Conservation (phyloP, 2,113 vertebrate species). For the Petrocephalus microphthalmus region DNA sequence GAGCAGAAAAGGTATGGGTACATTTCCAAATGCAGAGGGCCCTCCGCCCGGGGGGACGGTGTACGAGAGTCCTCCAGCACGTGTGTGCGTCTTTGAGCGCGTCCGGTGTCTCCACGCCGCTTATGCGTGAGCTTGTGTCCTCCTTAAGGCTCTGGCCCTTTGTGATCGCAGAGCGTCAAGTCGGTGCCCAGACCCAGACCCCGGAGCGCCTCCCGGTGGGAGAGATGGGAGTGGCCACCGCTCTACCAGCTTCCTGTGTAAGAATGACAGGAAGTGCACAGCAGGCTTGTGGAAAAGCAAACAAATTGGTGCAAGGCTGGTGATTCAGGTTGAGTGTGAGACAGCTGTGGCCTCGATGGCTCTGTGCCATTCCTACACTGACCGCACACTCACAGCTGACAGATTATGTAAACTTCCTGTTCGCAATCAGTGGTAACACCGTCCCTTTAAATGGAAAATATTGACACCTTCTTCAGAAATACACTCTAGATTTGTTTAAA, state of each 20-base stretch:
- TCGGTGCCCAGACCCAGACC: slow-evolving; percentile 1
- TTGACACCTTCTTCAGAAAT: not conserved
- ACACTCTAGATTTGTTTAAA: not conserved
- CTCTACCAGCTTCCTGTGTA: slow-evolving; percentile 65
- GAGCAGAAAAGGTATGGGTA: slow-evolving; percentile 12
- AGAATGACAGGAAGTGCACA: slow-evolving; percentile 80
- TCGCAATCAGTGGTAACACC: not conserved
- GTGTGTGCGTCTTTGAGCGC: not conserved
- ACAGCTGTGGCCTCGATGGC: not conserved
- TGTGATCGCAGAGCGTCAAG: not conserved
- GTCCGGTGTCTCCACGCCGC: not conserved
- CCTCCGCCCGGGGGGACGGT: not conserved
- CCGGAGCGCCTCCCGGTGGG: not conserved
- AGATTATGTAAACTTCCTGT: not conserved
- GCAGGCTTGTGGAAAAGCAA: slow-evolving; percentile 52
- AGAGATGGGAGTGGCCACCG: slow-evolving; percentile 16
- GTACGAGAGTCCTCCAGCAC: not conserved
- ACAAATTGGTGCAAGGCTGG: slow-evolving; percentile 12
- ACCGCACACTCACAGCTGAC: not conserved
- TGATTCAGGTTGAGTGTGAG: slow-evolving; percentile 26
- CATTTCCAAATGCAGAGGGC: slow-evolving; percentile 29
- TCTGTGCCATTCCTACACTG: not conserved
- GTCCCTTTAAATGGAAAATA: not conserved
- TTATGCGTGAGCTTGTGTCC: not conserved
- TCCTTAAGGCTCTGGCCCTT: not conserved